Percentiles rank a stretch among this genome's conserved stretches.
Evolutionary conservation across 2,113 vertebrate species (phyloP).

Genomic region (Pristiophorus japonicus): DNA sequence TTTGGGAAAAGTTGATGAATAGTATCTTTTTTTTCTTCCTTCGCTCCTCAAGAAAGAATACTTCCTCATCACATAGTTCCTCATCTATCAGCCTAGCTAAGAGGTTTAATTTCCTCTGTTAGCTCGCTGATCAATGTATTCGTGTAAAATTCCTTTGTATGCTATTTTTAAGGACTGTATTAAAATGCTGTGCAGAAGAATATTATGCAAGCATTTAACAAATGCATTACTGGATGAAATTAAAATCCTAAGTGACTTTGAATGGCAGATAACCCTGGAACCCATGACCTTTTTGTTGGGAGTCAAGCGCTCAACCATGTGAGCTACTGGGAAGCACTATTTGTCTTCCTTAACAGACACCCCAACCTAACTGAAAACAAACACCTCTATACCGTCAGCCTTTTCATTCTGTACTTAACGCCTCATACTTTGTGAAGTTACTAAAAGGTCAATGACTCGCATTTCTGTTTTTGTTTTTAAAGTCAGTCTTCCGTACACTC

Average conservation of each 20-base stretch:
- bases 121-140: neutral
- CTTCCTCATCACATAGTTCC: neutral
- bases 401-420: slow-evolving; percentile 34
- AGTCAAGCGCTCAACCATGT: slow-evolving; percentile 33
- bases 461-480: slow-evolving; percentile 36
- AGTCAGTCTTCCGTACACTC: slow-evolving; percentile 26
- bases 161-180: neutral
- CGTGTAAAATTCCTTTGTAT: neutral
- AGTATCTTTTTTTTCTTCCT: neutral
- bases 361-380: slow-evolving; percentile 30
- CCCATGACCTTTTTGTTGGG: slow-evolving; percentile 26
- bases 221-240: neutral
- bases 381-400: slow-evolving; percentile 2
- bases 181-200: neutral
- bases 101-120: neutral
- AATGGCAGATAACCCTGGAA: slow-evolving; percentile 28
- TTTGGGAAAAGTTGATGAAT: neutral
- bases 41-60: too few species aligned
- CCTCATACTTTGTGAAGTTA: slow-evolving; percentile 35
- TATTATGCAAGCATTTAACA: neutral
- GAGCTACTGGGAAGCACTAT: slow-evolving; percentile 31
- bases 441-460: slow-evolving; percentile 21
- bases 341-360: slow-evolving; percentile 31
- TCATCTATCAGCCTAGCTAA: neutral
- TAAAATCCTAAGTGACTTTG: slow-evolving; percentile 22